phyloP scores from a whole-genome alignment of 2,113 vertebrate genomes.

The Athene noctua region DNA sequence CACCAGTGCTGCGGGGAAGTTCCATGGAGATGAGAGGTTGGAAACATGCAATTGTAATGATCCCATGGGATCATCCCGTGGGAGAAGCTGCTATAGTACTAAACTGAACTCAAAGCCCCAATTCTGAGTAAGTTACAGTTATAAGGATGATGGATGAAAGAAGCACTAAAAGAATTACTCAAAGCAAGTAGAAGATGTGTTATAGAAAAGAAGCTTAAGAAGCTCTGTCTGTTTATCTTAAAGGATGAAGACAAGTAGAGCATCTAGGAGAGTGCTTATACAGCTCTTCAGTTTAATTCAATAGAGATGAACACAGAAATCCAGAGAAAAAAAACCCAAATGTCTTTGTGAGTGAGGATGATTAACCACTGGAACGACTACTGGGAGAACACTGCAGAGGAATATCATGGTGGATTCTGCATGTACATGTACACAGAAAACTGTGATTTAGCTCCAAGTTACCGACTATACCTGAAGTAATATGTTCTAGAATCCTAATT shows the following conservation, averaged over 20 bases:
- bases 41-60: neutral
- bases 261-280: neutral
- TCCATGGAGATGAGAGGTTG: neutral
- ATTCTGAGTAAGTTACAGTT: neutral
- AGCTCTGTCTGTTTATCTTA: neutral
- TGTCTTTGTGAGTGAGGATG: neutral
- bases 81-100: neutral
- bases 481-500: neutral
- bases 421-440: neutral
- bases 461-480: neutral
- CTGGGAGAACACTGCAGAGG: neutral
- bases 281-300: neutral
- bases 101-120: neutral
- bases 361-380: neutral
- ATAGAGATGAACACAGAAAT: neutral
- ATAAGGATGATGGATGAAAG: neutral
- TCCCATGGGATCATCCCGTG: neutral
- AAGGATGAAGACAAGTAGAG: neutral
- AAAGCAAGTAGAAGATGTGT: neutral
- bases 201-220: neutral
- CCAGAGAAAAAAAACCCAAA: neutral
- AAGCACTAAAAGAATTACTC: neutral
- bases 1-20: fast-evolving
- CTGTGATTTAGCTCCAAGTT: neutral
- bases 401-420: neutral